These are phyloP conservation scores for Beaufortia kweichowensis DNA, from an alignment of 2,113 vertebrate genomes.

Conservation along the genomic window DNA sequence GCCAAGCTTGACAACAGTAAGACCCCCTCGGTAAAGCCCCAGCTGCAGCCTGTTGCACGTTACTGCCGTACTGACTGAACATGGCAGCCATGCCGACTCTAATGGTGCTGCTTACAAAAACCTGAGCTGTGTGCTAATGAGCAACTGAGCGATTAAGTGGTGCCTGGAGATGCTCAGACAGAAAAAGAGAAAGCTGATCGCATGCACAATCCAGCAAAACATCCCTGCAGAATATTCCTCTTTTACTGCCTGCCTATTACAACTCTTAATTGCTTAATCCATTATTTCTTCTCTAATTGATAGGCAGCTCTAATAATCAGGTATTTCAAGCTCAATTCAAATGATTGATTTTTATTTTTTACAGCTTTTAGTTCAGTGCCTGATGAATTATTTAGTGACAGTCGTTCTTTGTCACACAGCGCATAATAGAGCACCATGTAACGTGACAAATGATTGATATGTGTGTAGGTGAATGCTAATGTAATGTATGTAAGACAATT, in stretches of 20 bases:
- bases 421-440: background rate
- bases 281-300: background rate
- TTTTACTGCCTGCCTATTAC: background rate
- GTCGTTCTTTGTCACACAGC: background rate
- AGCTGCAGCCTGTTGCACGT: slow-evolving; percentile 64
- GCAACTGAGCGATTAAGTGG: slow-evolving; percentile 33
- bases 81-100: slow-evolving; percentile 67
- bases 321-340: slow-evolving; percentile 23
- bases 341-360: slow-evolving; percentile 39
- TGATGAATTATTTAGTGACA: slow-evolving; percentile 40
- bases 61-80: slow-evolving; percentile 63
- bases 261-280: slow-evolving; percentile 31
- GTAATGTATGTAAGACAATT: background rate
- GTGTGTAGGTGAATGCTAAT: slow-evolving; percentile 9
- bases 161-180: slow-evolving; percentile 10
- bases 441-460: slow-evolving; percentile 26
- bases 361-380: slow-evolving; percentile 1
- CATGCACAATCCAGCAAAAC: slow-evolving; percentile 5
- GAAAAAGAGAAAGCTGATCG: slow-evolving; percentile 3
- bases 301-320: slow-evolving; percentile 20
- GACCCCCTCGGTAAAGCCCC: slow-evolving; percentile 53
- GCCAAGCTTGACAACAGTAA: no score
- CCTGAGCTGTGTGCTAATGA: slow-evolving; percentile 22
- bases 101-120: slow-evolving; percentile 37
- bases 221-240: background rate